A percentile compares a stretch with the other conserved stretches of the same genome.
Evolutionary conservation across 2,113 vertebrate species (phyloP).

Genomic region (human (Homo sapiens)): GRCh38 chr2:8444501-8445000

Average conservation of each 20-base stretch:
- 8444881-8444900: rapidly evolving
- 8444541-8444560: neutral
- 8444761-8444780: neutral
- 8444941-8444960: neutral
- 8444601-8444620: neutral
- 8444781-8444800: neutral
- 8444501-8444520: no score
- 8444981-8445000: conserved; percentile 38
- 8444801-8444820: neutral
- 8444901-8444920: neutral
- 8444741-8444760: neutral
- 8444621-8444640: neutral
- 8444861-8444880: neutral
- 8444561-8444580: neutral
- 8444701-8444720: neutral
- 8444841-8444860: neutral
- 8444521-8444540: neutral
- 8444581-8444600: neutral
- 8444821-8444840: neutral
- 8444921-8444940: neutral
- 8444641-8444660: neutral
- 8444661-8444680: neutral
- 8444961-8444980: neutral
- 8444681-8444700: neutral
- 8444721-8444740: no score